Evolutionary conservation across 2,888 invertebrate species (phyloP).

Genomic region (Cancer borealis): DNA sequence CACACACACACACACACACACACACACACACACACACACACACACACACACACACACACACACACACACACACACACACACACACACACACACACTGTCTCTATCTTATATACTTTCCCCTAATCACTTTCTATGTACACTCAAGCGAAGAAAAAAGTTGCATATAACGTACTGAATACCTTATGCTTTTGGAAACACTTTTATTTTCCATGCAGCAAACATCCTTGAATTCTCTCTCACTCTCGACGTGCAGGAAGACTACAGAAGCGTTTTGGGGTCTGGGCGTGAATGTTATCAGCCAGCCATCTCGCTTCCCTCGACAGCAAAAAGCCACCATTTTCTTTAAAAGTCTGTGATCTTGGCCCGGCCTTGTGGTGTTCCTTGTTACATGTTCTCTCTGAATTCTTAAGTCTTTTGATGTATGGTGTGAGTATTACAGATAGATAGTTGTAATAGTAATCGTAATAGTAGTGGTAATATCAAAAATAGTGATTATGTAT

Average conservation of each 20-base stretch:
- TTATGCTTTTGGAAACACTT: neutral
- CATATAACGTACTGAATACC: neutral
- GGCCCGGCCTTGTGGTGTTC: neutral
- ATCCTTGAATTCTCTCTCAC: neutral
- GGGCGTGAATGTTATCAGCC: slow-evolving; percentile 1
- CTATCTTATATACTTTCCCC: neutral
- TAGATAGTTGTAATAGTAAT: neutral
- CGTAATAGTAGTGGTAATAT: neutral
- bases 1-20: too few species aligned
- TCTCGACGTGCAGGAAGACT: neutral
- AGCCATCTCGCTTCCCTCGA: neutral
- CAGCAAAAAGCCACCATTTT: neutral
- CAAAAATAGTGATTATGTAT: too few species aligned
- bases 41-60: too few species aligned
- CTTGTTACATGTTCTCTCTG: neutral
- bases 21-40: too few species aligned
- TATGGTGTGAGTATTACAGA: neutral
- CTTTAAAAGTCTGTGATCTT: neutral
- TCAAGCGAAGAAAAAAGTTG: neutral
- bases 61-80: too few species aligned
- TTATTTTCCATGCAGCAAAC: neutral
- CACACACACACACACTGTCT: too few species aligned
- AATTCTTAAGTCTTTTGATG: neutral
- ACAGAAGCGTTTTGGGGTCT: neutral
- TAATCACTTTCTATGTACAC: neutral